A percentile compares a stretch with the other conserved stretches of the same genome.
These are phyloP conservation scores for Ictalurus punctatus DNA, from an alignment of 2,113 vertebrate species.

Conservation along the genomic window DNA sequence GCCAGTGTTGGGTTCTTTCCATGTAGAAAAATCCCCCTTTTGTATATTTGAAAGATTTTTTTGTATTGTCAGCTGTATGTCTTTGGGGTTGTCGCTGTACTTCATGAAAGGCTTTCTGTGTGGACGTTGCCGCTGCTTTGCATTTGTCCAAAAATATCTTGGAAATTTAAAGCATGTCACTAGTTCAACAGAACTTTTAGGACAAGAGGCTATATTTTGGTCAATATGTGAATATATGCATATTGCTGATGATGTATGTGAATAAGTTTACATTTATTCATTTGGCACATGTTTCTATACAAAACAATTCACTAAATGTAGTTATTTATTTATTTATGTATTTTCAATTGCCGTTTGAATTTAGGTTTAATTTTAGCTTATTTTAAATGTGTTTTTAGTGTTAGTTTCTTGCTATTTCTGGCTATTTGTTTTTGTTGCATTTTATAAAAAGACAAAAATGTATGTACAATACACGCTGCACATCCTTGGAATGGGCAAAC, in stretches of 20 bases:
- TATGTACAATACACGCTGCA: background rate
- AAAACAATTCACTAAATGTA: background rate
- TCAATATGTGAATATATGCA: background rate
- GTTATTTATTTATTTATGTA: background rate
- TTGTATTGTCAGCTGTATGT: conserved; percentile 17
- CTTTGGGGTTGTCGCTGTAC: background rate
- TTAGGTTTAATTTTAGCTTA: background rate
- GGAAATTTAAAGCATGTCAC: conserved; percentile 2
- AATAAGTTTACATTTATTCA: background rate
- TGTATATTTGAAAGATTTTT: conserved; percentile 26
- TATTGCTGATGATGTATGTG: background rate
- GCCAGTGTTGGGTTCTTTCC: conserved; percentile 4
- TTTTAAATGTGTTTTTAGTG: background rate
- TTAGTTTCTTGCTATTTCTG: background rate
- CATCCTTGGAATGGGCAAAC: background rate
- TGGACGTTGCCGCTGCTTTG: conserved; percentile 1
- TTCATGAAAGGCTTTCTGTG: conserved; percentile 26
- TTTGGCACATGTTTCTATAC: background rate
- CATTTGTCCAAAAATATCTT: conserved; percentile 17
- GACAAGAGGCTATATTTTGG: background rate
- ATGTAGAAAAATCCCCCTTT: conserved; percentile 10
- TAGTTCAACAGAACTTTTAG: background rate
- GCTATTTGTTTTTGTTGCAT: background rate
- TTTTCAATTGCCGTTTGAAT: background rate
- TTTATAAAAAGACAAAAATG: background rate